Conservation (phyloP, 2,888 invertebrate species). For the Ormia ochracea region DNA sequence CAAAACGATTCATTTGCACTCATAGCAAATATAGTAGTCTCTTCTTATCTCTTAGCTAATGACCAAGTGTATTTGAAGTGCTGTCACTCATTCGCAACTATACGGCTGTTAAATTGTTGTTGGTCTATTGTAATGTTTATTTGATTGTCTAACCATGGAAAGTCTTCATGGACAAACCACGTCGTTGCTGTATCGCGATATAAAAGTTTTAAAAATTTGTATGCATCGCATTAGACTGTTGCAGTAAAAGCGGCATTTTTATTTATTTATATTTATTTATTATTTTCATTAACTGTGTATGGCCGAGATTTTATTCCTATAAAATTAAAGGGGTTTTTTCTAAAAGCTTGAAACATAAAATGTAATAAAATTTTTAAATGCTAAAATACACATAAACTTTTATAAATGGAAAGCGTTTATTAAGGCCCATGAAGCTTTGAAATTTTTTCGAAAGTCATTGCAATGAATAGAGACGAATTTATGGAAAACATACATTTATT, state of each 20-base stretch:
- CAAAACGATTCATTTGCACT: conserved; percentile 32
- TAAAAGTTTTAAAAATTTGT: conserved; percentile 53
- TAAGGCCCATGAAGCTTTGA: too few relatives aligned
- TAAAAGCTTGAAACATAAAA: conserved; percentile 19
- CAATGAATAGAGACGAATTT: background rate
- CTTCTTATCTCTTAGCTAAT: conserved; percentile 58
- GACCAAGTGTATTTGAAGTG: conserved; percentile 59
- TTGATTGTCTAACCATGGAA: conserved; percentile 40
- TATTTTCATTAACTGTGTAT: conserved; percentile 33
- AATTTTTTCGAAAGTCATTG: too few relatives aligned
- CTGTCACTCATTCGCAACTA: conserved; percentile 55
- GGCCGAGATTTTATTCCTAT: conserved; percentile 57
- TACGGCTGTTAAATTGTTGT: conserved; percentile 39
- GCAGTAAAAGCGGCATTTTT: conserved; percentile 63
- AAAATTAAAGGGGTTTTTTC: conserved; percentile 13
- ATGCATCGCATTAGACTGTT: conserved; percentile 53
- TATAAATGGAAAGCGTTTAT: background rate
- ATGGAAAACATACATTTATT: too few relatives aligned
- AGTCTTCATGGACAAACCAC: conserved; percentile 37
- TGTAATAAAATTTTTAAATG: background rate
- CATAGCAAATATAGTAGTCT: conserved; percentile 40
- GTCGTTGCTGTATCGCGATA: background rate
- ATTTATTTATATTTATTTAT: conserved; percentile 46
- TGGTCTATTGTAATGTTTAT: conserved; percentile 10
- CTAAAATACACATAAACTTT: background rate